A percentile compares a stretch with the other conserved stretches of the same genome.
These are phyloP conservation scores for Protonibea diacanthus DNA, from an alignment of 2,797 vertebrate species.

Conservation along the genomic window DNA sequence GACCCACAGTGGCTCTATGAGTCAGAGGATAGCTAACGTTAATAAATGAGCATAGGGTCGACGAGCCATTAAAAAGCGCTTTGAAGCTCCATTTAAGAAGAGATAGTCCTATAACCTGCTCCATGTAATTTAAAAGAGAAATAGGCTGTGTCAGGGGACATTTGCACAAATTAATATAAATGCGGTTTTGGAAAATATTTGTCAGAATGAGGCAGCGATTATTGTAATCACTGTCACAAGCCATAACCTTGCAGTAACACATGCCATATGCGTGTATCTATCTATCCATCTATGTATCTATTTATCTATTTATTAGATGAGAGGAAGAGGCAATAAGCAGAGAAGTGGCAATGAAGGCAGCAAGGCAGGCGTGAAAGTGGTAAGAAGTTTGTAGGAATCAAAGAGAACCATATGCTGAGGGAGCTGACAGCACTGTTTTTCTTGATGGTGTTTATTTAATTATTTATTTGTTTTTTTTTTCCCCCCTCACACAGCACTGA, in stretches of 20 bases:
- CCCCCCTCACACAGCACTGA: conserved; percentile 30
- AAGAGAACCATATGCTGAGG: conserved; percentile 34
- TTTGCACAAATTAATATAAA: conserved; percentile 65
- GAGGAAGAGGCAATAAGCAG: conserved; percentile 15
- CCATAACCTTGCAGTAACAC: conserved; percentile 30
- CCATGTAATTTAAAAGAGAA: conserved; percentile 62
- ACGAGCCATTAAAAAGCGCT: conserved; percentile 69
- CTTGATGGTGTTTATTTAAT: conserved; percentile 28
- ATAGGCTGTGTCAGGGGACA: conserved; percentile 40
- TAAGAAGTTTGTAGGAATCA: conserved; percentile 42
- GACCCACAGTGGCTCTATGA: conserved; percentile 41
- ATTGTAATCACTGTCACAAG: conserved; percentile 37
- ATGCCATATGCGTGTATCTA: conserved; percentile 27
- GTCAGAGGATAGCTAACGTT: conserved; percentile 59
- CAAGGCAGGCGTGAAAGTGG: conserved; percentile 32
- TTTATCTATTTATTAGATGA: conserved; percentile 8
- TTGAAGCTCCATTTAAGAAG: conserved; percentile 66
- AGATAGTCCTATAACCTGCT: conserved; percentile 59
- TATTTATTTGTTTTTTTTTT: conserved; percentile 39
- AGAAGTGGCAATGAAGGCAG: conserved; percentile 25
- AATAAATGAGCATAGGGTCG: conserved; percentile 62
- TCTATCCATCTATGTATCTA: conserved; percentile 14
- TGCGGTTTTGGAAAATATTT: conserved; percentile 56
- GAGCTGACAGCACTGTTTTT: conserved; percentile 54
- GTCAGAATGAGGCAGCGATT: conserved; percentile 56